Base-by-base conservation (phyloP, 2,888 invertebrate species). In the Belgica antarctica region DNA sequence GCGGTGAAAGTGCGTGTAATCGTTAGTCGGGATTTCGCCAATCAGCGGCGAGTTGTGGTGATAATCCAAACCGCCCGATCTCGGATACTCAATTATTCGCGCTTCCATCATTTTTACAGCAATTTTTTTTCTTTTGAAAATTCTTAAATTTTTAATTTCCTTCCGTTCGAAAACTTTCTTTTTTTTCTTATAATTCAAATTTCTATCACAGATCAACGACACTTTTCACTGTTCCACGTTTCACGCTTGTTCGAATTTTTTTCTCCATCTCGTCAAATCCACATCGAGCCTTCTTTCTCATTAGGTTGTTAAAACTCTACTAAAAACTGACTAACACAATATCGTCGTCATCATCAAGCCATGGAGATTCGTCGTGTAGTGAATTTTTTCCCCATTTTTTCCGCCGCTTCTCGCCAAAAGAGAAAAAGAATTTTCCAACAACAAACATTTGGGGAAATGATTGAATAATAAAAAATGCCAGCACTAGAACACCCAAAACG, bases 1-100 rank as follows among this genome's bases (percentile, higher is more conserved):
- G 74, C 86, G 83, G 76, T 86, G 86, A 75, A 86, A 85, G 73
- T 86, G 84, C 73, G 85, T 83, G 76, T 86, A 86, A 73, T 86
- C 86, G 1, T 81, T 80, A 74, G 86, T 78, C 36, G 86, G 87
- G 76, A 87, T 87, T 79, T 87, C 87, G 0, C 86, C 87, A 82
- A 87, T 86, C 12, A 86, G 76, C 7, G 86, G 87, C 12, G 86
- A 86, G 72, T 79, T 80, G 76, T 86, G 86, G 77, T 86, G 87
- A 77, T 86, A 86, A 75, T 86, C 86, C 72, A 86, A 80, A 36
- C 86, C 86, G 71, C 85, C 86, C 19, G 70, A 84, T 72, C 83
- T 83, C 71, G 84, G 81, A 74, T 84, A 84, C 75, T 84, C 84
- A 77, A 84, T 82, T 70, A 83, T 79, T 72, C 83, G 81, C 73